Conservation (phyloP, 2,797 vertebrate genomes). For the Sternarchorhynchus goeldii region DNA sequence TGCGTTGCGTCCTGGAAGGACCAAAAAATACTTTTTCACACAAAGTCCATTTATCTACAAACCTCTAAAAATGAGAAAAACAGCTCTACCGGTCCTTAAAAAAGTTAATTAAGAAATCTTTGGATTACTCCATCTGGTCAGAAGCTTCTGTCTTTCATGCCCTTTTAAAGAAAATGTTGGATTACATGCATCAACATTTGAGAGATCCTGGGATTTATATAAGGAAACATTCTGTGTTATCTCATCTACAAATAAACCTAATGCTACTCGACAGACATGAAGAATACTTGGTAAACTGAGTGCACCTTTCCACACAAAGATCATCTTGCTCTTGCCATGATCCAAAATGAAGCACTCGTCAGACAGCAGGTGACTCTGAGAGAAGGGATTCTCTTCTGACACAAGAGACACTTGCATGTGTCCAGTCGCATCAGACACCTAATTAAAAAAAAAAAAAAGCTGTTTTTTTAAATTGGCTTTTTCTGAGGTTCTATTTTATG, state of each 20-base stretch:
- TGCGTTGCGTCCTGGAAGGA: conserved; percentile 79
- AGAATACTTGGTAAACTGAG: neutral
- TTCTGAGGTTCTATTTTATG: neutral
- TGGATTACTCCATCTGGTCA: neutral
- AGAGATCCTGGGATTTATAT: neutral
- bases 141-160: too few relatives aligned
- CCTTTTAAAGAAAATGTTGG: neutral
- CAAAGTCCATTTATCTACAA: neutral
- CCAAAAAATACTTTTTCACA: too few relatives aligned
- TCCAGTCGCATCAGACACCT: conserved; percentile 90
- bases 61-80: neutral
- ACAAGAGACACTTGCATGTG: conserved; percentile 81
- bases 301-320: conserved; percentile 93
- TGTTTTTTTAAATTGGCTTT: neutral
- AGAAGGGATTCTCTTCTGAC: conserved; percentile 88
- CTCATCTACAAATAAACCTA: neutral
- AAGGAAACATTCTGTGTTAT: too few relatives aligned
- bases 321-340: conserved; percentile 81
- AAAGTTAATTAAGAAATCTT: neutral
- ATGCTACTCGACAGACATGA: neutral
- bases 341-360: conserved; percentile 93
- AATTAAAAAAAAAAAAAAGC: conserved; percentile 4
- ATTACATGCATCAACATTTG: neutral
- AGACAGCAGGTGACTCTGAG: conserved; percentile 78
- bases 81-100: neutral